These are phyloP conservation scores for Clytia hemisphaerica DNA, from an alignment of 30 jellyfish, hydroid and myxozoan genomes.

Conservation along the genomic window DNA sequence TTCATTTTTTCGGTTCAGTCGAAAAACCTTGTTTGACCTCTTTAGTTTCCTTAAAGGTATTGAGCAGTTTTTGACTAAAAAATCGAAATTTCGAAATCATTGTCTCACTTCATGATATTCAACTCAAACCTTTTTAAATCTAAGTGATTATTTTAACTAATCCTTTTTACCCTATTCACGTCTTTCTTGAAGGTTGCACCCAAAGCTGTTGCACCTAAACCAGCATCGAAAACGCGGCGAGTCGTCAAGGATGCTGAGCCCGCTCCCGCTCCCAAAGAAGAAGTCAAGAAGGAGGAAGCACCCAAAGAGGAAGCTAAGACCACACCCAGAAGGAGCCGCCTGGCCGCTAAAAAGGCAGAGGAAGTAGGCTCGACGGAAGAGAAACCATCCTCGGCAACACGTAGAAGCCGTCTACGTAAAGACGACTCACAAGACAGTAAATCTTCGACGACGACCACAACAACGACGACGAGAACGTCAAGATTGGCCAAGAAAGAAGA, in stretches of 20 bases:
- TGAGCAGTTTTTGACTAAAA: too few relatives aligned
- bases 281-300: background rate
- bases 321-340: background rate
- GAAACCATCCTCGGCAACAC: background rate
- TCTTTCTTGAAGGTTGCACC: too few relatives aligned
- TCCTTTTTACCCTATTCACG: too few relatives aligned
- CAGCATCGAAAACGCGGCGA: conserved; percentile 16
- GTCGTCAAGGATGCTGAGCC: conserved; percentile 5
- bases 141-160: too few relatives aligned
- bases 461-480: conserved; percentile 15
- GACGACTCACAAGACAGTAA: background rate
- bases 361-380: too few relatives aligned
- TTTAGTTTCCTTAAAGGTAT: too few relatives aligned
- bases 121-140: too few relatives aligned
- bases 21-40: too few relatives aligned
- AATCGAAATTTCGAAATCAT: too few relatives aligned
- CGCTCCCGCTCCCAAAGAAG: background rate
- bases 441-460: background rate
- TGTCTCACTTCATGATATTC: too few relatives aligned
- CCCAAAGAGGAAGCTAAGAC: background rate
- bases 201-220: conserved; percentile 28
- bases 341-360: background rate
- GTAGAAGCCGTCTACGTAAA: background rate
- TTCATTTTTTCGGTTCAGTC: too few relatives aligned
- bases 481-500: conserved; percentile 2